Evolutionary conservation across 2,113 vertebrate species (phyloP).

Genomic region (Gavialis gangeticus): DNA sequence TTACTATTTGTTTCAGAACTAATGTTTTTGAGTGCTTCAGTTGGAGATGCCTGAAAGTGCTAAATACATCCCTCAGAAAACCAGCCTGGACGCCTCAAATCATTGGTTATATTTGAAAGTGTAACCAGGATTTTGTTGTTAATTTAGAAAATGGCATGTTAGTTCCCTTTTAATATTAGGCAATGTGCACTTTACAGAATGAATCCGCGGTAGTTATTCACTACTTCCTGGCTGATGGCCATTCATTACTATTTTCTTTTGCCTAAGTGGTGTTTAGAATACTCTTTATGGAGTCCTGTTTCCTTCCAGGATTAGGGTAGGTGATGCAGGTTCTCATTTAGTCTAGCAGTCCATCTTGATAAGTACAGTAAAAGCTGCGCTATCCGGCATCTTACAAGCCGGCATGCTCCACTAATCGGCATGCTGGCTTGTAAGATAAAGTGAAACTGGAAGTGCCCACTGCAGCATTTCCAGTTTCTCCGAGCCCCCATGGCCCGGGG

Average conservation of each 20-base stretch:
- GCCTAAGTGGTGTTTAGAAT: not conserved
- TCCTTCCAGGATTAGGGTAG: not conserved
- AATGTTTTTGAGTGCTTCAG: not conserved
- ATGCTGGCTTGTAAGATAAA: no score
- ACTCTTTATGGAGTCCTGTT: not conserved
- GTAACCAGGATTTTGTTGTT: not conserved
- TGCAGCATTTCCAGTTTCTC: no score
- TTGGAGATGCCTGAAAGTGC: not conserved
- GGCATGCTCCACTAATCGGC: no score
- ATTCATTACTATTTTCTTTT: not conserved
- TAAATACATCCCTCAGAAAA: not conserved
- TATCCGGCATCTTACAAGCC: not conserved
- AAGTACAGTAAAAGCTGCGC: not conserved
- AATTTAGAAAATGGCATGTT: not conserved
- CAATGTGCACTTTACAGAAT: not conserved
- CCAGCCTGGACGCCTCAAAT: not conserved
- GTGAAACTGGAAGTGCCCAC: no score
- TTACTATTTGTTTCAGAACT: not conserved
- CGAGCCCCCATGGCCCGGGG: no score
- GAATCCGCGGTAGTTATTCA: not conserved
- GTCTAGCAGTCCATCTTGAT: not conserved
- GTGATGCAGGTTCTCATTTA: not conserved
- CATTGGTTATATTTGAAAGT: not conserved
- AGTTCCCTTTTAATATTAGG: not conserved
- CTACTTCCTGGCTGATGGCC: not conserved